phyloP scores from a whole-genome alignment of 2,888 invertebrate species.

The Panopea generosa region DNA sequence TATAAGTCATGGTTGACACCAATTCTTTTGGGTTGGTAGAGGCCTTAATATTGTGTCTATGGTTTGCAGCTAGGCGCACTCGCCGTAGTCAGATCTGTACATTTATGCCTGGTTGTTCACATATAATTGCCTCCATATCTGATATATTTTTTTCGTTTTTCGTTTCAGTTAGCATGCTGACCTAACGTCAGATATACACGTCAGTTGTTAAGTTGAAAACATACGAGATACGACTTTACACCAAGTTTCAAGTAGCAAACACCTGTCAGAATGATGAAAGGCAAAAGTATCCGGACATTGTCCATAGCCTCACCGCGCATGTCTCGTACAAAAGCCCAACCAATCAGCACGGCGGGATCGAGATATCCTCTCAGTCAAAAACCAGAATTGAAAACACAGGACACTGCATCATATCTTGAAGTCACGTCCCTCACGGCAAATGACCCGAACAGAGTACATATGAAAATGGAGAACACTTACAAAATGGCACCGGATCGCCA shows the following conservation, averaged over 20 bases:
- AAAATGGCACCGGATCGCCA: conserved; percentile 58
- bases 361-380: conserved; percentile 6
- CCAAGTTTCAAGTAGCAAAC: not conserved
- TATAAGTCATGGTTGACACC: too few species aligned
- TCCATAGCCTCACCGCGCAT: conserved; percentile 10
- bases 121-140: too few species aligned
- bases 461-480: conserved; percentile 58
- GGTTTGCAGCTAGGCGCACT: too few species aligned
- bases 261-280: not conserved
- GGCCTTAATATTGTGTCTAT: too few species aligned
- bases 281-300: conserved; percentile 19
- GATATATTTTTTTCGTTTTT: too few species aligned
- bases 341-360: conserved; percentile 3
- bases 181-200: too few species aligned
- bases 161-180: too few species aligned
- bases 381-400: conserved; percentile 28
- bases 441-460: conserved; percentile 29
- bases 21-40: too few species aligned
- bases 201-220: too few species aligned
- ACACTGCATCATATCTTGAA: conserved; percentile 61
- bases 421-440: conserved; percentile 58
- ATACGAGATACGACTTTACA: too few species aligned
- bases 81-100: too few species aligned
- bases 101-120: too few species aligned
- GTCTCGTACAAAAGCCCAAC: not conserved